Conservation (phyloP, 1,140 invertebrate genomes). For the Marisa cornuarietis region DNA sequence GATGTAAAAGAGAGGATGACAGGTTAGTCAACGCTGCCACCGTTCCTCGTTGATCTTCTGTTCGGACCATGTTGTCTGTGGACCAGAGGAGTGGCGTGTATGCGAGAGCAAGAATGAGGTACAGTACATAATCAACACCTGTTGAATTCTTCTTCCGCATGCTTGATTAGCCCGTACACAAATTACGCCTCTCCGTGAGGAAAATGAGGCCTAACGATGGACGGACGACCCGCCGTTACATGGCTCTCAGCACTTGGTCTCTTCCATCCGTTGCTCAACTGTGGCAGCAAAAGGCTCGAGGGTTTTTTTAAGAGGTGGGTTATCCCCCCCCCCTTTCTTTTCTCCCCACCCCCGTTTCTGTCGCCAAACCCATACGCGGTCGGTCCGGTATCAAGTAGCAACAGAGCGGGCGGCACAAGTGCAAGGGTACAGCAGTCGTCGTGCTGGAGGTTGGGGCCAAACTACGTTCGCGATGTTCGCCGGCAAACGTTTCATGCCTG, state of each 20-base stretch:
- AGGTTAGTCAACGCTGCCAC: neutral
- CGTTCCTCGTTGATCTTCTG: neutral
- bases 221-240: no score
- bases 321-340: neutral
- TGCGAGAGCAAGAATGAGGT: neutral
- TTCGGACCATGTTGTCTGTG: neutral
- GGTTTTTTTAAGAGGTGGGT: neutral
- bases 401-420: neutral
- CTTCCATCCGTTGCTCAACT: no score
- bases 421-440: neutral
- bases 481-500: constrained; percentile 13
- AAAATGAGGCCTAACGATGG: no score
- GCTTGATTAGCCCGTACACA: no score
- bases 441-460: neutral
- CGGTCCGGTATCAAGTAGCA: no score
- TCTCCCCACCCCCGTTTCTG: neutral
- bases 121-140: no score
- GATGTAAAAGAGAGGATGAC: neutral
- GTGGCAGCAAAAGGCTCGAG: no score
- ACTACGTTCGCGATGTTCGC: neutral
- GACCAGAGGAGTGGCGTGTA: neutral
- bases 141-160: no score
- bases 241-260: no score
- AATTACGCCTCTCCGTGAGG: no score
- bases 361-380: no score